phyloP scores from a whole-genome alignment of 2,113 vertebrate genomes.

The Diadophis punctatus region DNA sequence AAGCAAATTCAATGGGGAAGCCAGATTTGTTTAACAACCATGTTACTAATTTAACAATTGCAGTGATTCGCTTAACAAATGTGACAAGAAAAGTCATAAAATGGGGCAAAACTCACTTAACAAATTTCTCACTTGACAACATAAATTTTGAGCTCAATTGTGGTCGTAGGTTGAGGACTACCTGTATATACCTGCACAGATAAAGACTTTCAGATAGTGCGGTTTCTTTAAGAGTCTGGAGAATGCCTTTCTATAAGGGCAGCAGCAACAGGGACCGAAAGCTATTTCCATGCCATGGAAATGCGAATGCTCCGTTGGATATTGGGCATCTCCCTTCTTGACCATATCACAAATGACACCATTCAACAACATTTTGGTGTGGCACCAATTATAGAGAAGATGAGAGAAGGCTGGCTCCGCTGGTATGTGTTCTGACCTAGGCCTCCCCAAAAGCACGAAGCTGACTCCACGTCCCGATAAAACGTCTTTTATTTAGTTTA shows the following conservation, averaged over 20 bases:
- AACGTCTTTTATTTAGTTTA: no score
- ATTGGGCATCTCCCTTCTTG: no score
- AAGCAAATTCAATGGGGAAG: not conserved
- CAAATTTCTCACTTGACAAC: not conserved
- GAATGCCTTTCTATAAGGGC: rapidly evolving
- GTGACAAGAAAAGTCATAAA: not conserved
- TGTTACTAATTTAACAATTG: not conserved
- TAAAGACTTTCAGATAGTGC: not conserved
- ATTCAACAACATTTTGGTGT: no score
- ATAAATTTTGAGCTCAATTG: not conserved
- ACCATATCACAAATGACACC: no score
- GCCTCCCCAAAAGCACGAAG: no score
- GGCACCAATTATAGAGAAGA: no score
- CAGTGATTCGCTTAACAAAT: not conserved
- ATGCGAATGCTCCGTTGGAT: no score
- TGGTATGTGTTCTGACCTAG: no score
- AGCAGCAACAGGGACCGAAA: no score
- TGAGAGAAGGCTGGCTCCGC: no score
- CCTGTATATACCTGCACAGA: not conserved
- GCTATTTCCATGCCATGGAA: no score
- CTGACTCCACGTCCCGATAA: no score
- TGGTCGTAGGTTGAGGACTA: not conserved
- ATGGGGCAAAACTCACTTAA: not conserved
- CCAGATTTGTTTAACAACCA: not conserved
- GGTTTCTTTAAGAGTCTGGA: not conserved